Percentiles rank a stretch among this genome's conserved stretches.
These are phyloP conservation scores for Xiphophorus hellerii DNA, from an alignment of 2,113 vertebrate genomes.

Conservation along the genomic window DNA sequence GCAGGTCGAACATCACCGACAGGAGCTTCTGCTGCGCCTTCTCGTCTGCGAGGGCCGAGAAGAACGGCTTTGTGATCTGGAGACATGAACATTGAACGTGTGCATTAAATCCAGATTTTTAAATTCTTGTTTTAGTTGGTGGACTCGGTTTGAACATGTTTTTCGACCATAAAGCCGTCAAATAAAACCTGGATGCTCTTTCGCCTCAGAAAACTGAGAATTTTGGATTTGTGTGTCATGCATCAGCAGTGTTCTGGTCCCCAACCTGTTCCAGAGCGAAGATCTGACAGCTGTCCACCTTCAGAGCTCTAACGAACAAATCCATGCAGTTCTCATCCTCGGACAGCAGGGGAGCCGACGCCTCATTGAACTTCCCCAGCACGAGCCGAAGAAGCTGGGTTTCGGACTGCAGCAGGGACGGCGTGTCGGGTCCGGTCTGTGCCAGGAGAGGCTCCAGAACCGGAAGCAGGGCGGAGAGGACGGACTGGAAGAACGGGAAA, in stretches of 20 bases:
- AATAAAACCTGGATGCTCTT: background rate
- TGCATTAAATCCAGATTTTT: too few species aligned
- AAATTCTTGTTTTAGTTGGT: background rate
- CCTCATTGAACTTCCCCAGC: slow-evolving; percentile 87
- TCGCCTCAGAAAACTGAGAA: too few species aligned
- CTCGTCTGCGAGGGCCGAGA: slow-evolving; percentile 83
- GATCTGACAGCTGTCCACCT: slow-evolving; percentile 80
- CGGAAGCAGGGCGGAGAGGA: slow-evolving; percentile 84
- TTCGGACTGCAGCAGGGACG: slow-evolving; percentile 82
- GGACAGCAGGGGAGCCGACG: slow-evolving; percentile 84
- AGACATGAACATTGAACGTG: background rate
- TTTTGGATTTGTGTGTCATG: too few species aligned
- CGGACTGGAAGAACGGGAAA: slow-evolving; percentile 68
- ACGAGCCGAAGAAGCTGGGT: slow-evolving; percentile 81
- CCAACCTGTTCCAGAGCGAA: slow-evolving; percentile 89
- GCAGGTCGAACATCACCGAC: slow-evolving; percentile 86
- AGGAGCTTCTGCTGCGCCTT: slow-evolving; percentile 88
- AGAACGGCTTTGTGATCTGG: slow-evolving; percentile 92
- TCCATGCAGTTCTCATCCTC: slow-evolving; percentile 83
- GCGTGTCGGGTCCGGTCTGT: slow-evolving; percentile 77
- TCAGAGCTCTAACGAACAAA: slow-evolving; percentile 85
- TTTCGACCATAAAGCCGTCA: background rate
- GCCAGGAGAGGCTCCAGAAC: slow-evolving; percentile 83
- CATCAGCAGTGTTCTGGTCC: background rate
- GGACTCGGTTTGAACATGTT: background rate